Percentiles rank a stretch among this genome's conserved stretches.
These are phyloP conservation scores for Petrophora chlorosata DNA, from an alignment of 2,888 invertebrate genomes.

Conservation along the genomic window DNA sequence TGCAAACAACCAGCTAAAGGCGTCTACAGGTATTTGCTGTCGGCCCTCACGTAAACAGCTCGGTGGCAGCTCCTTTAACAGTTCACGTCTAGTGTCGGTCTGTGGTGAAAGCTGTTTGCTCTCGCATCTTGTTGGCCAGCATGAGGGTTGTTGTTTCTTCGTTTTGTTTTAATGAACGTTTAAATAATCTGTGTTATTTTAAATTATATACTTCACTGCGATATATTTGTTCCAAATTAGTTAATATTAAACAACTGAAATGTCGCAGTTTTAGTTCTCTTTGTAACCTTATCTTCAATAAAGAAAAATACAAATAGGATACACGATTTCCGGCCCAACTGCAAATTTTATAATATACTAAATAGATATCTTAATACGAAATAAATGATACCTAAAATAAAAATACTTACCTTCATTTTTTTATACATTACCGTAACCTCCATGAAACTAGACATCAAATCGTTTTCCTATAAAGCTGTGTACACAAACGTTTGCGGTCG, in stretches of 20 bases:
- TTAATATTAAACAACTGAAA: no score
- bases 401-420: no score
- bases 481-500: constrained; percentile 75
- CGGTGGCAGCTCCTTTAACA: constrained; percentile 63
- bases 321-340: no score
- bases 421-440: no score
- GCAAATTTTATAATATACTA: no score
- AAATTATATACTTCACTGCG: constrained; percentile 6
- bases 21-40: constrained; percentile 75
- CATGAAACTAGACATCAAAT: constrained; percentile 33
- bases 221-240: no score
- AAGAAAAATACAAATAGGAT: no score
- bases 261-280: no score
- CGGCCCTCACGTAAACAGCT: constrained; percentile 78
- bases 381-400: no score
- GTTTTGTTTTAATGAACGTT: background rate
- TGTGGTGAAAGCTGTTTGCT: constrained; percentile 30
- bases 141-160: constrained; percentile 10
- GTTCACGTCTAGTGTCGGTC: constrained; percentile 31
- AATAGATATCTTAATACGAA: no score
- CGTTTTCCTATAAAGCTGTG: constrained; percentile 58
- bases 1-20: constrained; percentile 68
- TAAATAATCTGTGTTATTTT: no score
- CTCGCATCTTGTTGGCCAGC: constrained; percentile 9
- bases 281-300: no score